phyloP scores from a whole-genome alignment of 2,888 invertebrate genomes.

The Liopterus haemorrhoidalis region DNA sequence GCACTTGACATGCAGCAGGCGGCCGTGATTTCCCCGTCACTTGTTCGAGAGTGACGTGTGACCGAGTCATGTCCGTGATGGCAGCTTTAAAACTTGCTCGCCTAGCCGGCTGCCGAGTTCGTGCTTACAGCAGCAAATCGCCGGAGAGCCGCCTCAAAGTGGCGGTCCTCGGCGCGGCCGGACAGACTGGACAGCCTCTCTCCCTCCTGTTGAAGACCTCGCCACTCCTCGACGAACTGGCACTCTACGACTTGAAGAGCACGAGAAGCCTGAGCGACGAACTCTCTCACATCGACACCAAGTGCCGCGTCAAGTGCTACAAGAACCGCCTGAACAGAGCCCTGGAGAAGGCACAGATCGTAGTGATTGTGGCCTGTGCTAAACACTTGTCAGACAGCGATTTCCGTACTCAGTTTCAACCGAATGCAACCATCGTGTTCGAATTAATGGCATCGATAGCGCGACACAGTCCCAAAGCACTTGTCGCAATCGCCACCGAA shows the following conservation, averaged over 20 bases:
- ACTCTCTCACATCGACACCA: slow-evolving; percentile 47
- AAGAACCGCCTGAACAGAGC: slow-evolving; percentile 38
- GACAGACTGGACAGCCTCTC: slow-evolving; percentile 51
- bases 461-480: slow-evolving; percentile 38
- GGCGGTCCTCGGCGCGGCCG: slow-evolving; percentile 29
- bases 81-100: too few species aligned
- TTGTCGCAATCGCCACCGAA: slow-evolving; percentile 46
- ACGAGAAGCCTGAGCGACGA: slow-evolving; percentile 43
- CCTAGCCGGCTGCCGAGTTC: too few species aligned
- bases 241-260: slow-evolving; percentile 51
- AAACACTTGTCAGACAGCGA: too few species aligned
- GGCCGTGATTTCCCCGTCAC: too few species aligned
- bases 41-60: too few species aligned
- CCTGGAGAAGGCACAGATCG: slow-evolving; percentile 33
- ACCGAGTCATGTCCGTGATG: too few species aligned
- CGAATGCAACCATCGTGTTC: slow-evolving; percentile 38
- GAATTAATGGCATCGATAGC: slow-evolving; percentile 35
- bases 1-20: too few species aligned
- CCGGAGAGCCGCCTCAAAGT: slow-evolving; percentile 9
- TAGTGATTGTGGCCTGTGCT: slow-evolving; percentile 39
- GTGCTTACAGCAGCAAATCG: too few species aligned
- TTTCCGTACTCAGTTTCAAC: too few species aligned
- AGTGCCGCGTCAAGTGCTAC: slow-evolving; percentile 43
- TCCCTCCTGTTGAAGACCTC: slow-evolving; percentile 55
- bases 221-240: slow-evolving; percentile 52